Evolutionary conservation across 2,888 invertebrate species (phyloP).

Genomic region (Synergus gifuensis): DNA sequence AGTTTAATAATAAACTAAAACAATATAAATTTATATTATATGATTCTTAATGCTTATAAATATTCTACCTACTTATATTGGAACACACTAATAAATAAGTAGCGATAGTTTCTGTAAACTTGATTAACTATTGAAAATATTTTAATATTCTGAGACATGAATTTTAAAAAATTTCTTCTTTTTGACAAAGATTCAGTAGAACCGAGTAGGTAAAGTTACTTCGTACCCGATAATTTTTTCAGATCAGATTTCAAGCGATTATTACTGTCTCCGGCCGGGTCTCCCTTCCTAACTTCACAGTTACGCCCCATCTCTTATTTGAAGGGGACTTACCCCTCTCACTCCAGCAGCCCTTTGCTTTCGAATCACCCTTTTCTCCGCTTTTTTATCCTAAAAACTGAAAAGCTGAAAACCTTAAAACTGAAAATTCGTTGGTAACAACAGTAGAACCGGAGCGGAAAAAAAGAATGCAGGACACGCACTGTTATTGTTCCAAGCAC

Average conservation of each 20-base stretch:
- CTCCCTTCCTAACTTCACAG: not conserved
- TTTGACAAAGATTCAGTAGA: not conserved
- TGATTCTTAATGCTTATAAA: too few species aligned
- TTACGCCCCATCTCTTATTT: constrained; percentile 31
- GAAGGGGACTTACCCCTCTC: constrained; percentile 27
- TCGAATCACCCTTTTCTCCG: constrained; percentile 31
- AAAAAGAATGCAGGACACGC: constrained; percentile 25
- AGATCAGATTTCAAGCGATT: constrained; percentile 32
- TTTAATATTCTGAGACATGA: not conserved
- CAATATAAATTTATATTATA: too few species aligned
- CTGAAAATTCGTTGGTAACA: constrained; percentile 37
- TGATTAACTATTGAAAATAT: not conserved
- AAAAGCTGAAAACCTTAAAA: too few species aligned
- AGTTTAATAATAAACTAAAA: too few species aligned
- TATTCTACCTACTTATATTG: too few species aligned
- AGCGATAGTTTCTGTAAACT: too few species aligned
- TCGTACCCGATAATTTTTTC: constrained; percentile 10
- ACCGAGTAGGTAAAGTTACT: not conserved
- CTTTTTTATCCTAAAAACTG: constrained; percentile 38
- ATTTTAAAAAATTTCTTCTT: not conserved
- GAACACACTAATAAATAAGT: too few species aligned
- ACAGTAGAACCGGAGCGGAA: constrained; percentile 10
- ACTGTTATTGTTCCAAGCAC: constrained; percentile 33
- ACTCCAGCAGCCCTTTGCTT: constrained; percentile 25
- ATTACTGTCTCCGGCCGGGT: not conserved